Base-by-base conservation (phyloP, 2,113 vertebrate species). In the Ceyx melanurus region DNA sequence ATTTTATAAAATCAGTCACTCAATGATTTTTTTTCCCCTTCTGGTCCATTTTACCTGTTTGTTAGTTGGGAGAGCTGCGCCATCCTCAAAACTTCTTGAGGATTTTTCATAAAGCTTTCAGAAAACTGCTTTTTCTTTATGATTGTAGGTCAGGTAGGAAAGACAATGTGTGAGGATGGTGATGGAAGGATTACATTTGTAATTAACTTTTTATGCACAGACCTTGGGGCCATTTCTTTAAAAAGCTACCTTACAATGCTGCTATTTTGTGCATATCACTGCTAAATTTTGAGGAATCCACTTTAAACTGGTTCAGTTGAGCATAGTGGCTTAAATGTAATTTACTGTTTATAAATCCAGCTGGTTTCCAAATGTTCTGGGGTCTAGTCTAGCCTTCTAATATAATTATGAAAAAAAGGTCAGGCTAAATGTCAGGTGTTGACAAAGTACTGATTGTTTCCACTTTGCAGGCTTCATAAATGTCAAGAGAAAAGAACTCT, bases 401-500 rank as follows among this genome's bases (percentile, higher is more conserved):
- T 92, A 95, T 86, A 92, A 96, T 93, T 96, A 95, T 90, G 95
- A 92, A 96, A 94, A 95, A 88, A 94, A 94, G 95, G 95, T 97
- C 94, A 95, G 78, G 81, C 91, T 93, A 91, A 96, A 96, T 96
- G 95, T 96, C 90, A 95, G 94, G 95, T 95, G 96, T 96, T 97
- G 96, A 97, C 95, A 97, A 96, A 96, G 95, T 90, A 95, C 92
- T 95, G 96, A 95, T 97, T 96, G 95, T 94, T 94, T 96, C 93
- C 89, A 95, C 95, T 97, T 96, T 97, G 88, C 93, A 95, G 84
- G 81, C 93, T 95, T 94, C 96, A 92, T 95, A 96, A 96, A 97
- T 95, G 96, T 95, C 96, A 96, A 93, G 91, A 93, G 95, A 94
- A 95, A 97, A 96, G 88, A 92, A 90, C 94, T 96, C 46, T 81